phyloP scores from a whole-genome alignment of 2,888 invertebrate species.

The Smittia aterrima region DNA sequence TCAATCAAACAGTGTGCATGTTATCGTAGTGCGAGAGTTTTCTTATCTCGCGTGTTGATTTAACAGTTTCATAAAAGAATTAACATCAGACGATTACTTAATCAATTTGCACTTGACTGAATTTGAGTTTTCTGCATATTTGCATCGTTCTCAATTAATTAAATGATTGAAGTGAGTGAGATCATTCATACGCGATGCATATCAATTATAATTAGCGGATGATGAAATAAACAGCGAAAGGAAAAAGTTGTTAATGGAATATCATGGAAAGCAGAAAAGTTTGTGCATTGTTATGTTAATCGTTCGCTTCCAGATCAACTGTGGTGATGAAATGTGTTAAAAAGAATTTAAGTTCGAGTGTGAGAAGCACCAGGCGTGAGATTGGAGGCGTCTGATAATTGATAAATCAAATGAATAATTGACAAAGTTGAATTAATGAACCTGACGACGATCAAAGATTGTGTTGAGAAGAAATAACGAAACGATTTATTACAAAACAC shows the following conservation, averaged over 20 bases:
- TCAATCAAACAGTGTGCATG: neutral
- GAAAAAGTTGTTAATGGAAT: too few species aligned
- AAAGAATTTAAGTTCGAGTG: neutral
- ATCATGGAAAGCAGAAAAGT: too few species aligned
- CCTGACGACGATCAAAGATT: neutral
- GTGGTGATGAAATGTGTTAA: conserved; percentile 32
- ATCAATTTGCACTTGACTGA: neutral
- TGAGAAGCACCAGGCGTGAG: neutral
- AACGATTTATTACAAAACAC: conserved; percentile 35
- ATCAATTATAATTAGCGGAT: conserved; percentile 33
- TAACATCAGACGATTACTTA: neutral
- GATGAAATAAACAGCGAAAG: neutral
- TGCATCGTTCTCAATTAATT: conserved; percentile 30
- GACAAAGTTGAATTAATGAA: conserved; percentile 9
- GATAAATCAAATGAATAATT: conserved; percentile 38
- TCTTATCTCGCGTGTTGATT: neutral
- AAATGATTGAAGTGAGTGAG: conserved; percentile 34
- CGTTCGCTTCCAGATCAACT: neutral
- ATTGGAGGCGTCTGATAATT: conserved; percentile 16
- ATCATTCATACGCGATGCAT: conserved; percentile 35
- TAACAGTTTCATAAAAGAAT: neutral
- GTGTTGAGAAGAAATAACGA: neutral
- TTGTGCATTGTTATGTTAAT: too few species aligned
- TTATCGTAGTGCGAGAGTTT: neutral
- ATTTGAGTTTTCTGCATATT: neutral